phyloP scores from a whole-genome alignment of 2,888 invertebrate genomes.

The Clistopyga incitator region DNA sequence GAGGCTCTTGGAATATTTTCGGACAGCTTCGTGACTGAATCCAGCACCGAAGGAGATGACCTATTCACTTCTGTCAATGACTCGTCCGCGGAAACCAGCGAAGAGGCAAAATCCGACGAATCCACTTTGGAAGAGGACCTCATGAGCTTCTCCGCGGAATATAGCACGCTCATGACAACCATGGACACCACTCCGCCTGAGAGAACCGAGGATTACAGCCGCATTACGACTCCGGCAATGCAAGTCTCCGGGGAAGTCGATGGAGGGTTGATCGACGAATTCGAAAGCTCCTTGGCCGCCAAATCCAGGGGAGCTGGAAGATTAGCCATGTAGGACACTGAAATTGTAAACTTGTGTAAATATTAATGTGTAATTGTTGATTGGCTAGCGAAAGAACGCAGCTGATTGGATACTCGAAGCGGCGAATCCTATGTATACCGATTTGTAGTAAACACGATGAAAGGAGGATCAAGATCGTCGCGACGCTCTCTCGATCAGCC shows the following conservation, averaged over 20 bases:
- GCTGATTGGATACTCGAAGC: constrained; percentile 21
- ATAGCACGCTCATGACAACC: constrained; percentile 77
- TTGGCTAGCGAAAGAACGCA: constrained; percentile 1
- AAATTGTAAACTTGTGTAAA: constrained; percentile 63
- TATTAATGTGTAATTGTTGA: constrained; percentile 55
- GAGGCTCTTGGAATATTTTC: constrained; percentile 5
- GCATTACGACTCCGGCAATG: constrained; percentile 82
- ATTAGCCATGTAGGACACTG: constrained; percentile 71
- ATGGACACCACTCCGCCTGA: constrained; percentile 87
- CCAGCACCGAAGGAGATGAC: constrained; percentile 44
- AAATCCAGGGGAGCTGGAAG: constrained; percentile 50
- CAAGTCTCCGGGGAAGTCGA: constrained; percentile 78
- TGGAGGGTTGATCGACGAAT: constrained; percentile 27
- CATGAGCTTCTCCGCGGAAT: constrained; percentile 82
- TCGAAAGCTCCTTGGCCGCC: neutral
- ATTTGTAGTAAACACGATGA: constrained; percentile 36
- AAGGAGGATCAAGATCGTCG: constrained; percentile 40
- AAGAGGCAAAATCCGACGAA: constrained; percentile 84
- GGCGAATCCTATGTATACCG: constrained; percentile 48
- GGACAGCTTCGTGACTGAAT: constrained; percentile 8
- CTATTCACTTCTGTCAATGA: constrained; percentile 47
- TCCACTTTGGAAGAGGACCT: constrained; percentile 82
- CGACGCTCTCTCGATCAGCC: constrained; percentile 43
- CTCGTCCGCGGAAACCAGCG: constrained; percentile 85
- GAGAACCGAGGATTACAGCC: constrained; percentile 86